Evolutionary conservation across 1,140 invertebrate species (phyloP).

Genomic region (Bombus confusus): DNA sequence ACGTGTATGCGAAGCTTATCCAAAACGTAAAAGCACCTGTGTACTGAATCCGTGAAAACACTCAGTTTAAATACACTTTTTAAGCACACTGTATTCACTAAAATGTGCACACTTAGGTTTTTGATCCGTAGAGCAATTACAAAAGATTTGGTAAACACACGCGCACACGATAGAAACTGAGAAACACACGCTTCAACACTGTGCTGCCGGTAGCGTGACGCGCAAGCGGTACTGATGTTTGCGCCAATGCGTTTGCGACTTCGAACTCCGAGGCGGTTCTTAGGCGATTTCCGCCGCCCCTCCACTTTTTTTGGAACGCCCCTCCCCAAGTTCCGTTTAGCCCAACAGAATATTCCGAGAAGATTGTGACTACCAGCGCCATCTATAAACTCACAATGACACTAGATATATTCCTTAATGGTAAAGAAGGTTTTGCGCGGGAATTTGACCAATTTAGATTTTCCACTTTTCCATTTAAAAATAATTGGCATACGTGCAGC

Average conservation of each 20-base stretch:
- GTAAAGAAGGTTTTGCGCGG: no score
- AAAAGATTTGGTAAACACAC: constrained; percentile 11
- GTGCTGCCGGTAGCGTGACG: constrained; percentile 21
- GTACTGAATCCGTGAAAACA: constrained; percentile 15
- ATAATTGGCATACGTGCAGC: no score
- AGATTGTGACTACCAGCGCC: no score
- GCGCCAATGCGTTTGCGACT: constrained; percentile 54
- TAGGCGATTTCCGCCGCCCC: not conserved
- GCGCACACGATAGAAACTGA: constrained; percentile 12
- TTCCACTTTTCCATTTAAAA: no score
- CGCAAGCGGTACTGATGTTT: constrained; percentile 47
- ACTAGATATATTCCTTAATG: no score
- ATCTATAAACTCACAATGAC: no score
- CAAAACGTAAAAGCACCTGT: constrained; percentile 25
- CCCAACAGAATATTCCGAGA: no score
- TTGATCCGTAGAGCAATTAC: not conserved
- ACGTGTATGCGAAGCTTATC: constrained; percentile 45
- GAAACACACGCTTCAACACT: constrained; percentile 32
- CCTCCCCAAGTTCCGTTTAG: no score
- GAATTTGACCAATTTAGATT: no score
- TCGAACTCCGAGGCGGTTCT: constrained; percentile 44
- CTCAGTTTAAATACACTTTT: constrained; percentile 18
- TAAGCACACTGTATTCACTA: constrained; percentile 32
- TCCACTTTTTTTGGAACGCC: not conserved
- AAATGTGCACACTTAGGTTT: not conserved